These are phyloP conservation scores for Melanotaenia trifasciata DNA, from an alignment of 2,797 vertebrate species.

Conservation along the genomic window DNA sequence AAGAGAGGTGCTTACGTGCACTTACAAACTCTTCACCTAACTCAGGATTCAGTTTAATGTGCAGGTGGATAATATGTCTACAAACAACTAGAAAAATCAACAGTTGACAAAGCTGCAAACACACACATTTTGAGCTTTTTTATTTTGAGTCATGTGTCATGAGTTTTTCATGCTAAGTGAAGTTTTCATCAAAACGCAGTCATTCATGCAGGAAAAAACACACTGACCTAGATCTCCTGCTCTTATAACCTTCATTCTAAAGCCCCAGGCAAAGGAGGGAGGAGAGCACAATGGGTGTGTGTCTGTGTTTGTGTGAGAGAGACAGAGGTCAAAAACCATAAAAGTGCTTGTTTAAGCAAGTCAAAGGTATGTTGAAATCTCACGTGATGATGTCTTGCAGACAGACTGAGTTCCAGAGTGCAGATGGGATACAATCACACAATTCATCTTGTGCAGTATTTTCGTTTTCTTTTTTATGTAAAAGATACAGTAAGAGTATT, in stretches of 20 bases:
- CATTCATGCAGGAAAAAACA: slow-evolving; percentile 63
- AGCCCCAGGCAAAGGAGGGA: slow-evolving; percentile 41
- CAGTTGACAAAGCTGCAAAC: not conserved
- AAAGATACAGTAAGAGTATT: not conserved
- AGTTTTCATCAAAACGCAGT: slow-evolving; percentile 47
- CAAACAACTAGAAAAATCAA: slow-evolving; percentile 32
- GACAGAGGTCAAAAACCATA: slow-evolving; percentile 37
- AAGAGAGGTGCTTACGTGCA: slow-evolving; percentile 26
- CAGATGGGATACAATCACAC: slow-evolving; percentile 18
- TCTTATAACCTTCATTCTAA: slow-evolving; percentile 71
- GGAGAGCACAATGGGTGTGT: slow-evolving; percentile 12
- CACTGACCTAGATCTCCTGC: slow-evolving; percentile 71
- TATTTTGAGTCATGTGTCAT: slow-evolving; percentile 3
- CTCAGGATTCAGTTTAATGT: not conserved
- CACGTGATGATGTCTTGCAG: slow-evolving; percentile 61
- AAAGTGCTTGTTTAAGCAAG: slow-evolving; percentile 59
- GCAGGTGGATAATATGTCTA: not conserved
- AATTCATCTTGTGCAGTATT: not conserved
- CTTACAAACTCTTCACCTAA: slow-evolving; percentile 7
- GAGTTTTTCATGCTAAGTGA: slow-evolving; percentile 20
- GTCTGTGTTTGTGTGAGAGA: not conserved
- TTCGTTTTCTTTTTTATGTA: not conserved
- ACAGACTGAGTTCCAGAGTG: slow-evolving; percentile 27
- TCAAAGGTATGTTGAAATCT: slow-evolving; percentile 60
- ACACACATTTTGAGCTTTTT: slow-evolving; percentile 1